Percentiles rank a stretch among this genome's conserved stretches.
These are phyloP conservation scores for Pantherophis alleghaniensis DNA, from an alignment of 2,797 vertebrate species.

Conservation along the genomic window DNA sequence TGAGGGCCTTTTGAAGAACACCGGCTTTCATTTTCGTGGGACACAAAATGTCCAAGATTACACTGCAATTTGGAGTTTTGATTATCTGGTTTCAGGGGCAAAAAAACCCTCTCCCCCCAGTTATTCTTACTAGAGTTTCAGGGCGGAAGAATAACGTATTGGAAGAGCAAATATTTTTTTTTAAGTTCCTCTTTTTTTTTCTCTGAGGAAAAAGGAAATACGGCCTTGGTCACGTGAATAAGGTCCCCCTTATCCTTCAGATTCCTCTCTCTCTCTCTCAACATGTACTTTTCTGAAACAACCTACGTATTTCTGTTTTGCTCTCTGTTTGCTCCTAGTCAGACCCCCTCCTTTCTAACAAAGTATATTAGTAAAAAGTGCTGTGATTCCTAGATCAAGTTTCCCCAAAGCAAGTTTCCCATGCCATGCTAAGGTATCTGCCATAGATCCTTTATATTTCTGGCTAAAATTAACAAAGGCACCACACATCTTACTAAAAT, in stretches of 20 bases:
- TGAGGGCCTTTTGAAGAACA: slow-evolving; percentile 10
- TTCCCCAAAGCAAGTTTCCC: no score
- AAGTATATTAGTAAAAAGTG: neutral
- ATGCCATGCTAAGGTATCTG: neutral
- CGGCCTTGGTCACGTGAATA: neutral
- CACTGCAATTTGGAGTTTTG: neutral
- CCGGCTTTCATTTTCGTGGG: slow-evolving; percentile 17
- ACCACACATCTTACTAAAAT: neutral
- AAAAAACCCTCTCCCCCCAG: neutral
- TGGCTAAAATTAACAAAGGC: neutral
- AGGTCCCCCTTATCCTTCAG: neutral
- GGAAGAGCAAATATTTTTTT: neutral
- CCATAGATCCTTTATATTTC: neutral
- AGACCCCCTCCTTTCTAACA: neutral
- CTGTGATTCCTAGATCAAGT: neutral
- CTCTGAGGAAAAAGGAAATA: neutral
- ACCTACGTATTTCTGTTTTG: neutral
- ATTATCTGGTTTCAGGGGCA: neutral
- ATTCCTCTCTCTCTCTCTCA: neutral
- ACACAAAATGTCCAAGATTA: slow-evolving; percentile 23
- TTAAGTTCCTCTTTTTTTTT: slow-evolving; percentile 22
- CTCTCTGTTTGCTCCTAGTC: neutral
- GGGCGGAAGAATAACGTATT: neutral
- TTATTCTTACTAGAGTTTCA: neutral
- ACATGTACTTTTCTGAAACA: slow-evolving; percentile 3